phyloP scores from a whole-genome alignment of 2,888 invertebrate species.

The Steinernema hermaphroditum region DNA sequence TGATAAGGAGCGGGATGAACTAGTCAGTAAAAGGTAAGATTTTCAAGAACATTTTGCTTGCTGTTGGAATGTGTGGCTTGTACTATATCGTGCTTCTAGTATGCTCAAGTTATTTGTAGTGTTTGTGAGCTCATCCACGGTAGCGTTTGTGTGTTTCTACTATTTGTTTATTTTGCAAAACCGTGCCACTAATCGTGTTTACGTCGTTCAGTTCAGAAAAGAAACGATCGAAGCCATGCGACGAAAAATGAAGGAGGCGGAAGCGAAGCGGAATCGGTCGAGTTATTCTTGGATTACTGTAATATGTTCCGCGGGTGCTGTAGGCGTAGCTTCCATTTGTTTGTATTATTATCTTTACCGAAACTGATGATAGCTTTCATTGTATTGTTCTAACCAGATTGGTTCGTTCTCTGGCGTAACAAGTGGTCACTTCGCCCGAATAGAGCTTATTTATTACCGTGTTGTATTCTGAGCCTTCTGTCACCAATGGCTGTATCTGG shows the following conservation, averaged over 20 bases:
- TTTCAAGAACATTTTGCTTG: background rate
- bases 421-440: background rate
- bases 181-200: conserved; percentile 1
- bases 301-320: background rate
- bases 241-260: background rate
- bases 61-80: background rate
- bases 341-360: conserved; percentile 5
- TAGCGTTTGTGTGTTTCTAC: background rate
- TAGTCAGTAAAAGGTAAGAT: background rate
- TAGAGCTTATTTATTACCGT: background rate
- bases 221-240: conserved; percentile 28
- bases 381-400: background rate
- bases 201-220: conserved; percentile 25
- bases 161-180: background rate
- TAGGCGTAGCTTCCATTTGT: background rate
- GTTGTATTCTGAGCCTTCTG: background rate
- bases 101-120: background rate
- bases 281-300: background rate
- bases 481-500: background rate
- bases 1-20: background rate
- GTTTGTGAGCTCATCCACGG: background rate
- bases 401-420: background rate
- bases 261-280: background rate
- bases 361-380: background rate
- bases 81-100: background rate